Percentiles rank a stretch among this genome's conserved stretches.
These are phyloP conservation scores for Frankliniella fusca DNA, from an alignment of 2,888 invertebrate genomes.

Conservation along the genomic window DNA sequence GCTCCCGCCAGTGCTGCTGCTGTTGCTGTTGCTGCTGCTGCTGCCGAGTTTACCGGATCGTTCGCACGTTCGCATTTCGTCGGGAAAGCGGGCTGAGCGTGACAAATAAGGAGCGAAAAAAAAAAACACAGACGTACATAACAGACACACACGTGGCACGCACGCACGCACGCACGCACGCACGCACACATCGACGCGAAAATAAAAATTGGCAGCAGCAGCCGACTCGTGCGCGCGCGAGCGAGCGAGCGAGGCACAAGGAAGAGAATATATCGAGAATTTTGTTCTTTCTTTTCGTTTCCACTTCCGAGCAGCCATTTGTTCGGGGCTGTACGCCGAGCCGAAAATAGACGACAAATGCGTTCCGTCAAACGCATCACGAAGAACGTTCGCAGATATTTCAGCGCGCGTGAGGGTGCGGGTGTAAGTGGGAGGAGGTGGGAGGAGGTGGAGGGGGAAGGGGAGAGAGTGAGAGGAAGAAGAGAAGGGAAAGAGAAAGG, in stretches of 20 bases:
- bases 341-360: conserved; percentile 20
- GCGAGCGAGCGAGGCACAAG: not conserved
- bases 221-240: not conserved
- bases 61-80: not conserved
- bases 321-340: not conserved
- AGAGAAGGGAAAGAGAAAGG: not conserved
- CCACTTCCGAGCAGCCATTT: conserved; percentile 10
- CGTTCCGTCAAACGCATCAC: conserved; percentile 24
- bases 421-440: not conserved
- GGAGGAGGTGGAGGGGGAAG: not conserved
- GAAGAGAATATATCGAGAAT: not conserved
- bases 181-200: no score
- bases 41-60: not conserved
- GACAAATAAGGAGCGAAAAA: not conserved
- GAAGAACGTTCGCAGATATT: conserved; percentile 26
- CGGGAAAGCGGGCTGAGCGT: not conserved
- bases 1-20: not conserved
- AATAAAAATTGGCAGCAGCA: no score
- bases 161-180: no score
- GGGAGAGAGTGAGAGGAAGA: not conserved
- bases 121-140: no score
- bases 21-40: not conserved
- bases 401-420: not conserved
- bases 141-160: no score
- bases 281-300: not conserved